Base-by-base conservation (phyloP, 2,797 vertebrate species). In the Hapalemur alaotrensis region DNA sequence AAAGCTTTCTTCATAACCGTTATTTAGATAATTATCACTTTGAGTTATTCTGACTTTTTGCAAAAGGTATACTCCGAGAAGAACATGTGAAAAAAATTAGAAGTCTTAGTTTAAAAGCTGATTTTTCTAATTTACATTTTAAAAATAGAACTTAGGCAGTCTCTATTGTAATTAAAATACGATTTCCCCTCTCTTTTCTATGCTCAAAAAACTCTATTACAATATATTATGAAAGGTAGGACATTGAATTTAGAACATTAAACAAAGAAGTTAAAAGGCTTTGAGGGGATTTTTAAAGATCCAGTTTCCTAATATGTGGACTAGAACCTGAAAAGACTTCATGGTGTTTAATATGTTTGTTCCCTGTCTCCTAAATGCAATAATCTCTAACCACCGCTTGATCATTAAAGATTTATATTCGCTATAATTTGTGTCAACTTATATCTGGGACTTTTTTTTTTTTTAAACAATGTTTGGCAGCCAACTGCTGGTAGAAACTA, bases 391-490 rank as follows among this genome's bases (percentile, higher is more conserved):
- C 97, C 83, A 76, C 97, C 10, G 48, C 95, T 92, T 96, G 95
- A 97, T 96, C 97, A 97, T 96, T 97, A 95, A 91, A 98, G 96
- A 91, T 61, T 98, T 98, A 90, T 97, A 98, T 96, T 97, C 97
- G 90, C 97, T 97, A 75, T 98, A 98, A 99, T 96, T 99, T 98
- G 98, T 98, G 96, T 98, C 98, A 98, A 65, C 82, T 98, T 98
- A 96, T 96, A 98, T 98, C 97, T 97, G 93, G 83, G 70, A 0
- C 50, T 25, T 63, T 87, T 14, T 57, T 91, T 89, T 96, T 69
- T 85, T 87, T 92, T 87, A 78, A 96, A 98, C 97, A 98, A 97
- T 79, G 92, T 98, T 98, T 98, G 98, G 98, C 98, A 97, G 96
- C 92, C 88, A 97, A 96, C 94, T 63, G 70, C 97, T 96, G 98